These are phyloP conservation scores for Empis livida DNA, from an alignment of 2,888 invertebrate species.

Conservation along the genomic window DNA sequence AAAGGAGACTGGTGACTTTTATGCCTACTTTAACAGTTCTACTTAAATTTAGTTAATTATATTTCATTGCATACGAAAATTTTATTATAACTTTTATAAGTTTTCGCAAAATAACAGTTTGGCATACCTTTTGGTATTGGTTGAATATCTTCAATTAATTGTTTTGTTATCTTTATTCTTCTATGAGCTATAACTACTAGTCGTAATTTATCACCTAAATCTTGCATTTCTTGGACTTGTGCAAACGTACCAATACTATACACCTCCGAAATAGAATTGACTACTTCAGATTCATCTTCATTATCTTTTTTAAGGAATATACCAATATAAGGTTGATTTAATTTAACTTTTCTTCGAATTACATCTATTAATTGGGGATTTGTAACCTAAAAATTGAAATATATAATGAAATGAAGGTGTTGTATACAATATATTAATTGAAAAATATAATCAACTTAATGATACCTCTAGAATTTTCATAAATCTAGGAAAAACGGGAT, in stretches of 20 bases:
- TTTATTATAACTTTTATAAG: too few relatives aligned
- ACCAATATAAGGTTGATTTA: conserved; percentile 95
- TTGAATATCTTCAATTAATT: conserved; percentile 60
- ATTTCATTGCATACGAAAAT: too few relatives aligned
- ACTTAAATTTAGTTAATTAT: too few relatives aligned
- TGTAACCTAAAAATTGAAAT: conserved; percentile 47
- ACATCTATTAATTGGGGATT: conserved; percentile 80
- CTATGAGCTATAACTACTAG: conserved; percentile 93
- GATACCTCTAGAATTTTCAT: conserved; percentile 90
- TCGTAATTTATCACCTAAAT: conserved; percentile 76
- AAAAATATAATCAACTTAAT: neutral
- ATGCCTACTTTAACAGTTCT: too few relatives aligned
- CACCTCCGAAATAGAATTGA: conserved; percentile 71
- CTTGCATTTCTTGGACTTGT: conserved; percentile 95
- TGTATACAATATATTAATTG: neutral
- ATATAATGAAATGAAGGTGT: neutral
- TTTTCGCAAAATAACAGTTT: too few relatives aligned
- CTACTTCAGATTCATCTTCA: conserved; percentile 76
- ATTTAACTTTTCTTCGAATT: conserved; percentile 80
- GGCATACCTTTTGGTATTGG: conserved; percentile 24
- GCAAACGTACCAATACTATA: conserved; percentile 91
- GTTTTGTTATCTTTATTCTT: conserved; percentile 67
- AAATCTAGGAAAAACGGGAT: conserved; percentile 96
- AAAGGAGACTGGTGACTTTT: too few relatives aligned
- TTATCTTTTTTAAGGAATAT: conserved; percentile 89